A percentile compares a stretch with the other conserved stretches of the same genome.
These are phyloP conservation scores for Turnix velox DNA, from an alignment of 2,113 vertebrate species.

Conservation along the genomic window DNA sequence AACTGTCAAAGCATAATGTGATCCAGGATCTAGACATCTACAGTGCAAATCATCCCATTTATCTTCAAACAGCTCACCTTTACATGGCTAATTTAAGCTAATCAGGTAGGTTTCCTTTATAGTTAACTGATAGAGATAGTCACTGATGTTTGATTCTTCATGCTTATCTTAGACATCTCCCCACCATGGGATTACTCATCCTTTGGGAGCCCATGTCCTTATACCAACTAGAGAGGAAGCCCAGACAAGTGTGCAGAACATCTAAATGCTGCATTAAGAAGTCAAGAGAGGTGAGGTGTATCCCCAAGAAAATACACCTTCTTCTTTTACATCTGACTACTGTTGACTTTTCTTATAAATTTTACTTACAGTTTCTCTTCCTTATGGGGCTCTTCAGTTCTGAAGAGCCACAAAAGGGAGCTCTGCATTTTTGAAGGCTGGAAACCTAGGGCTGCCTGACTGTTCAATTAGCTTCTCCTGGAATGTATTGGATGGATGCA, in stretches of 20 bases:
- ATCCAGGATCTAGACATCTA: constrained; percentile 13
- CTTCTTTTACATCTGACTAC: not conserved
- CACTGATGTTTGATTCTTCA: not conserved
- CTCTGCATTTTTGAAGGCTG: not conserved
- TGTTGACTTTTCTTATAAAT: not conserved
- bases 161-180: not conserved
- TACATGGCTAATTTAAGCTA: constrained; percentile 49
- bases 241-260: not conserved
- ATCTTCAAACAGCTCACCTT: constrained; percentile 45
- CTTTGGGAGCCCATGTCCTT: not conserved
- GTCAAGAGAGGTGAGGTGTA: not conserved
- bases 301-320: not conserved
- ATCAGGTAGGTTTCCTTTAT: constrained; percentile 33
- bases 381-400: not conserved
- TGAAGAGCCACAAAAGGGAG: not conserved
- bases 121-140: constrained; percentile 44
- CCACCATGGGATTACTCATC: not conserved
- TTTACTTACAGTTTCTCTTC: not conserved
- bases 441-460: not conserved
- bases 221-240: not conserved
- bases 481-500: not conserved
- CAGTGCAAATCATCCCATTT: constrained; percentile 22
- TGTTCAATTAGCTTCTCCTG: not conserved
- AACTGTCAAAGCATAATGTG: constrained; percentile 29
- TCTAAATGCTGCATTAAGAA: not conserved